Conservation (phyloP, 2,888 invertebrate species). For the Mycalesis mineus region DNA sequence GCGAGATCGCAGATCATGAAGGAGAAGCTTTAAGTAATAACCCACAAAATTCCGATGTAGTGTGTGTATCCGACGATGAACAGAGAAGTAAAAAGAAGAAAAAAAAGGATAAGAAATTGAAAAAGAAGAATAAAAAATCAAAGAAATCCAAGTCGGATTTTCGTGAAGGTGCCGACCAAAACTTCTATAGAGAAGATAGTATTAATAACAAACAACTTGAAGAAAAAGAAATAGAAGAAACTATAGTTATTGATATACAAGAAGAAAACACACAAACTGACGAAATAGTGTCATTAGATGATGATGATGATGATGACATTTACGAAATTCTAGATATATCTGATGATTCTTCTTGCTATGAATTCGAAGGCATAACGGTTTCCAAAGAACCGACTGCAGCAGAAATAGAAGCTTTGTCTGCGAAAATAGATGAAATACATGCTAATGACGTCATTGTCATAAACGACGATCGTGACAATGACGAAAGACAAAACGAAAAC, state of each 20-base stretch:
- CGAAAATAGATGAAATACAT: slow-evolving; percentile 68
- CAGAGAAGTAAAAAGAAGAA: slow-evolving; percentile 43
- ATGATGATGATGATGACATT: slow-evolving; percentile 44
- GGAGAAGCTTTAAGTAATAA: slow-evolving; percentile 5
- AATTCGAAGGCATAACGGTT: slow-evolving; percentile 53
- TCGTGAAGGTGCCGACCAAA: slow-evolving; percentile 54
- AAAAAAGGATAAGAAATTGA: slow-evolving; percentile 64
- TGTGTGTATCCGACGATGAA: slow-evolving; percentile 70
- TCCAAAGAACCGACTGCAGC: slow-evolving; percentile 67
- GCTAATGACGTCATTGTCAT: slow-evolving; percentile 50
- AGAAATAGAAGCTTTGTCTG: slow-evolving; percentile 68
- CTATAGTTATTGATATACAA: neutral
- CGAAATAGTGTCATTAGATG: slow-evolving; percentile 17
- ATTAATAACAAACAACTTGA: neutral
- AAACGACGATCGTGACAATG: slow-evolving; percentile 23
- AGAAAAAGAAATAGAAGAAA: neutral
- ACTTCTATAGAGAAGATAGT: slow-evolving; percentile 45
- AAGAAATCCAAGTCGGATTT: slow-evolving; percentile 62
- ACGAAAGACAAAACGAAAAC: slow-evolving; percentile 5
- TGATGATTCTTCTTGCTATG: slow-evolving; percentile 61
- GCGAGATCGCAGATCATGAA: slow-evolving; percentile 60
- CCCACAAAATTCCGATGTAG: slow-evolving; percentile 63
- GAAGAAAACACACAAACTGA: neutral
- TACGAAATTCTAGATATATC: slow-evolving; percentile 62
- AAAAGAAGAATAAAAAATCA: slow-evolving; percentile 54